phyloP scores from a whole-genome alignment of 1,140 invertebrate genomes.

The Phymastichus coffea region DNA sequence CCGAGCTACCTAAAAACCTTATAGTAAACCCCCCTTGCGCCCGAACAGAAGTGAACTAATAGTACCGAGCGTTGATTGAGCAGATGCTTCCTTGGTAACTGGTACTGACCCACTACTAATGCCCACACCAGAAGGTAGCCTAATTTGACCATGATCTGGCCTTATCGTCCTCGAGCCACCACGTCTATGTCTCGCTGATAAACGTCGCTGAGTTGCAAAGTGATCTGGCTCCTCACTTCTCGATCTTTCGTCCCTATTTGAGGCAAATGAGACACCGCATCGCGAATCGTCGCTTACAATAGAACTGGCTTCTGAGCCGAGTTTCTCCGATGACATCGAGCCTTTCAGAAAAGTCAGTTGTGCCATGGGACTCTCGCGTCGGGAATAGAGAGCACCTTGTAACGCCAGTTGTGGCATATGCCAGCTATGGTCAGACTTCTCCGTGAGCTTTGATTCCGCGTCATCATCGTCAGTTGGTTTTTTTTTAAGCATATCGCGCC shows the following conservation, averaged over 20 bases:
- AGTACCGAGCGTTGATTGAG: conserved; percentile 70
- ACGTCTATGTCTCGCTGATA: conserved; percentile 43
- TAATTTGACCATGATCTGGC: conserved; percentile 64
- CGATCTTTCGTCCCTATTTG: conserved; percentile 4
- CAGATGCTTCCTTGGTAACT: conserved; percentile 51
- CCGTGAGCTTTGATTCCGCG: conserved; percentile 68
- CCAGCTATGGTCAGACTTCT: conserved; percentile 64
- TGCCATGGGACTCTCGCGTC: conserved; percentile 70
- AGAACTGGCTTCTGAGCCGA: conserved; percentile 38
- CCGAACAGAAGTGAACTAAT: conserved; percentile 80
- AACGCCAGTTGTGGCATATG: conserved; percentile 58
- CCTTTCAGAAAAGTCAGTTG: conserved; percentile 72
- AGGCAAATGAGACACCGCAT: not conserved
- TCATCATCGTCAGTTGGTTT: not conserved
- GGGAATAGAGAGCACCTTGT: conserved; percentile 58
- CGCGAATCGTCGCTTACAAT: conserved; percentile 36
- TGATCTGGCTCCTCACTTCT: not conserved
- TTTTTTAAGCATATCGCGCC: conserved; percentile 19
- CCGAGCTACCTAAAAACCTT: conserved; percentile 38
- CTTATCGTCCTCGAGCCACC: conserved; percentile 54
- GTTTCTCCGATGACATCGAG: conserved; percentile 45
- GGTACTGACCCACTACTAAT: conserved; percentile 42
- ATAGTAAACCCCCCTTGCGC: conserved; percentile 77
- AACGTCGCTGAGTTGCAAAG: not conserved
- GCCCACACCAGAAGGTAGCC: conserved; percentile 26